Percentiles rank a stretch among this genome's conserved stretches.
These are phyloP conservation scores for Zosterops borbonicus DNA, from an alignment of 2,113 vertebrate species.

Conservation along the genomic window DNA sequence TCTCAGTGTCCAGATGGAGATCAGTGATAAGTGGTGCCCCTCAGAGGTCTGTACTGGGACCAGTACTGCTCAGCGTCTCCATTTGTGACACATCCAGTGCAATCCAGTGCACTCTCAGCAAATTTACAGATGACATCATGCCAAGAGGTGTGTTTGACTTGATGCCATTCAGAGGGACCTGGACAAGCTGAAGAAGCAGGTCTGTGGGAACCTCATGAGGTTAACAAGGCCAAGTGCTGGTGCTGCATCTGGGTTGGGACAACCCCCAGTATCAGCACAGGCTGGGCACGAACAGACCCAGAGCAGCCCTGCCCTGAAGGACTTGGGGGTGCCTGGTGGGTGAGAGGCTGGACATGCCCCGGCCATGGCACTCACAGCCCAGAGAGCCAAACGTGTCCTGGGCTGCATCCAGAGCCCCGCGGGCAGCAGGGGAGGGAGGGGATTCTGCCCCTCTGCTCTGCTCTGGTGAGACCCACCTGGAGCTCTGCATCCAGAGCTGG, in stretches of 20 bases:
- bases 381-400: neutral
- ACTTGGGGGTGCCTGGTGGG: neutral
- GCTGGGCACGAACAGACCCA: neutral
- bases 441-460: neutral
- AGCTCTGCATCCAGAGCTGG: neutral
- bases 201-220: fast-evolving
- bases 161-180: neutral
- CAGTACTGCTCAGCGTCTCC: neutral
- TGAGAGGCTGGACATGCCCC: neutral
- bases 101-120: neutral
- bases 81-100: neutral
- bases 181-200: neutral
- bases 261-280: fast-evolving
- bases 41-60: fast-evolving
- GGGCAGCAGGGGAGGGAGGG: neutral
- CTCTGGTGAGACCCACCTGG: neutral
- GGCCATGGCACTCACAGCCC: fast-evolving
- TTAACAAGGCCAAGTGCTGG: neutral
- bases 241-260: fast-evolving
- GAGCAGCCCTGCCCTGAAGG: neutral
- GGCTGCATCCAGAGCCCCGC: neutral
- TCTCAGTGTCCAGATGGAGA: too few species aligned
- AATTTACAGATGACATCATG: neutral
- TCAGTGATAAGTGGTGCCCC: too few species aligned
- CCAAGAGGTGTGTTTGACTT: neutral